Base-by-base conservation (phyloP, 2,797 vertebrate genomes). In the Trematomus bernacchii region DNA sequence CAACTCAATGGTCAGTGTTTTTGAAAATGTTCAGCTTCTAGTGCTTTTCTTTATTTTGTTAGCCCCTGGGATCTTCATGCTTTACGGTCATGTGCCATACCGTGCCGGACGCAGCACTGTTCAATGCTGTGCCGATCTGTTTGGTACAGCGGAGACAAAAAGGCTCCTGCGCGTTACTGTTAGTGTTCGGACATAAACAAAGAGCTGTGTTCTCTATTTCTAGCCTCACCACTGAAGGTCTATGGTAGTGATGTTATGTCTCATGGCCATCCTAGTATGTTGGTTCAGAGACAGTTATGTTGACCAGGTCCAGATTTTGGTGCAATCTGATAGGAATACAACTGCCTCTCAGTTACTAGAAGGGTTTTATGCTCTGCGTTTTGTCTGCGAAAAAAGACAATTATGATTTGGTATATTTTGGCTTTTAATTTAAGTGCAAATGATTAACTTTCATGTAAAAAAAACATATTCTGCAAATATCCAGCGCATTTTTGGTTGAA, bases 121-220 rank as follows among this genome's bases (percentile, higher is more conserved):
- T 9, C 6, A 21, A 37, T 62, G 30, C 44, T 75, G 46, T 23
- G n/a, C n/a, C 48, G 27, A 69, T 62, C 55, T 14, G 62, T 78
- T 53, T 57, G 37, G 40, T 52, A 13, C 19, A 4, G 18, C 12
- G n/a, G 43, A 52, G 33, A 37, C 30, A 23, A 75, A 27, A 59
- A 53, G 7, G 8, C 30, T 44, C 18, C 14, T 54, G 15, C 4
- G 15, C 33, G 8, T 13, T 11, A 51, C 11, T 51, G 16, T 66
- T 65, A 55, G 33, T 37, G 8, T 23, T 52, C 46, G 33, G 8
- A 37, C 33, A 37, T 37, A 27, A 52, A 52, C 63, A 52, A 30
- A 63, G 62, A 77, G 19, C n/a, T 64, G 46, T 0, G 1, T 42
- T 30, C 3, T 27, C 15, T 15, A 18, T 43, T 11, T 51, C 33